These are phyloP conservation scores for Venustoraphidia nigricollis DNA, from an alignment of 2,888 invertebrate species.

Conservation along the genomic window DNA sequence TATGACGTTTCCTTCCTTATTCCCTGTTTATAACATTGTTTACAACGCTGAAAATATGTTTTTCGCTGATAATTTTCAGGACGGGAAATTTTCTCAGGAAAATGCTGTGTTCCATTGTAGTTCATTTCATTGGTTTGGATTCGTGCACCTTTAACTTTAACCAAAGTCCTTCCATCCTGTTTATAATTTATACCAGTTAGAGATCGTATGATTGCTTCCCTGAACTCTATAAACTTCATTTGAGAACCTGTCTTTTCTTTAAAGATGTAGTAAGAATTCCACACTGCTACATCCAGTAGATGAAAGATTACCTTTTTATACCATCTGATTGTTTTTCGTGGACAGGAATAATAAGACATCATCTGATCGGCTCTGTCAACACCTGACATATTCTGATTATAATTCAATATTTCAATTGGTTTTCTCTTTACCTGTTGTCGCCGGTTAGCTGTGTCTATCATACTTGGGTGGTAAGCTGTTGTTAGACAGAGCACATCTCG, in stretches of 20 bases:
- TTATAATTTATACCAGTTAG: slow-evolving; percentile 13
- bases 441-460: slow-evolving; percentile 9
- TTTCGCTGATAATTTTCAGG: no score
- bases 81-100: no score
- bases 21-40: no score
- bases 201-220: slow-evolving; percentile 12
- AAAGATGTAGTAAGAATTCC: slow-evolving; percentile 16
- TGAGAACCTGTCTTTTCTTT: slow-evolving; percentile 13
- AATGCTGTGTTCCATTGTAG: slow-evolving; percentile 8
- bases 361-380: slow-evolving; percentile 18
- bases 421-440: slow-evolving; percentile 12
- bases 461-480: slow-evolving; percentile 11
- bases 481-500: slow-evolving; percentile 12
- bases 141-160: slow-evolving; percentile 9
- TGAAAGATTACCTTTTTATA: slow-evolving; percentile 20
- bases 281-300: slow-evolving; percentile 16
- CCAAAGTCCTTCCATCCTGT: slow-evolving; percentile 9
- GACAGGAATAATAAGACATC: slow-evolving; percentile 18
- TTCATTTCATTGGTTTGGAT: slow-evolving; percentile 11
- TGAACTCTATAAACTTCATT: slow-evolving; percentile 12
- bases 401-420: slow-evolving; percentile 14
- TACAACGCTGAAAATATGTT: no score
- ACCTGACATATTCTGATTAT: no score
- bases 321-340: slow-evolving; percentile 18
- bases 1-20: no score